Conservation (phyloP, 2,797 vertebrate species). For the Eospalax fontanierii region DNA sequence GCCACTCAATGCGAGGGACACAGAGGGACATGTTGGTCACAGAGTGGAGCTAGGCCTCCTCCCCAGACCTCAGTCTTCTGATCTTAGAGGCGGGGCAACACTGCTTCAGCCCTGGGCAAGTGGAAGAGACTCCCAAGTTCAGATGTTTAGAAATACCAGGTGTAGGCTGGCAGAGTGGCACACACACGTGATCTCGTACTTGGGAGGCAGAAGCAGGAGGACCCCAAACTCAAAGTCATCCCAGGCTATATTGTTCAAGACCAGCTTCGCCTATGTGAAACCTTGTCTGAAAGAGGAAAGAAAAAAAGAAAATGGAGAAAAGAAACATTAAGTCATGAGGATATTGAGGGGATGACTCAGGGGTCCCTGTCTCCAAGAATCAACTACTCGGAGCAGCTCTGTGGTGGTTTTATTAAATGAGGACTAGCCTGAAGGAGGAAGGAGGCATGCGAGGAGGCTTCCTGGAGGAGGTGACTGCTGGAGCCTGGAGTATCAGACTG, state of each 20-base stretch:
- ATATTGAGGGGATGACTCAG: fast-evolving
- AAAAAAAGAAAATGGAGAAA: neutral
- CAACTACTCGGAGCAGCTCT: neutral
- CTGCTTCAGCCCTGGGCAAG: neutral
- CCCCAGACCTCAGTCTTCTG: neutral
- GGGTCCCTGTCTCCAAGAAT: neutral
- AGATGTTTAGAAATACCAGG: neutral
- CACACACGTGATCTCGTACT: neutral
- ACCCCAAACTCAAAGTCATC: neutral
- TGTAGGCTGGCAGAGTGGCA: neutral
- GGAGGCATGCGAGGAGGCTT: neutral
- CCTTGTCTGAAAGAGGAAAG: neutral
- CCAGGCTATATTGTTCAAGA: neutral
- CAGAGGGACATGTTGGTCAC: fast-evolving
- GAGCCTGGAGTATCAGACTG: neutral
- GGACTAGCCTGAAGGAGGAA: neutral
- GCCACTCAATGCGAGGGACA: neutral
- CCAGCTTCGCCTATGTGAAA: neutral
- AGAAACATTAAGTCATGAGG: neutral
- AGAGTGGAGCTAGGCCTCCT: neutral
- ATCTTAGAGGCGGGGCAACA: neutral
- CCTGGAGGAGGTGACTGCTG: neutral
- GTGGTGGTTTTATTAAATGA: neutral
- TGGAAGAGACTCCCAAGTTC: neutral
- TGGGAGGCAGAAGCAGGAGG: neutral